Conservation (phyloP, 2,797 vertebrate species). For the Pempheris klunzingeri region DNA sequence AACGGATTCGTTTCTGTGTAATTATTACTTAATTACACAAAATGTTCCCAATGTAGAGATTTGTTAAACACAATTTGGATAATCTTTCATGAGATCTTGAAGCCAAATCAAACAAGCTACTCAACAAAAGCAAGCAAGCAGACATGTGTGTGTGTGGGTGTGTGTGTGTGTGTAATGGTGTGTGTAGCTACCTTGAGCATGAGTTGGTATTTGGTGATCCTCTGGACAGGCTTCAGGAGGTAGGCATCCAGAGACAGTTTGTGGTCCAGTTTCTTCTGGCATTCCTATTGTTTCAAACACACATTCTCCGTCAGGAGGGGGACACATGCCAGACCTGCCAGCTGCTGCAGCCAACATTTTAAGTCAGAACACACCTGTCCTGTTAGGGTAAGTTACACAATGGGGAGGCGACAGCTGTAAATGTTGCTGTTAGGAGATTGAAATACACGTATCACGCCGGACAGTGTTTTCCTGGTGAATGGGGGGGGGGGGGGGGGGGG, state of each 20-base stretch:
- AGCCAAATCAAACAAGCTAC: slow-evolving; percentile 10
- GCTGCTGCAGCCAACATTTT: not conserved
- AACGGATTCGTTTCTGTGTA: no score
- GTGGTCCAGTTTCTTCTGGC: slow-evolving; percentile 95
- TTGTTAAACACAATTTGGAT: not conserved
- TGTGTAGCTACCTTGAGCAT: slow-evolving; percentile 89
- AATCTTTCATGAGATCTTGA: slow-evolving; percentile 4
- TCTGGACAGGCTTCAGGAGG: slow-evolving; percentile 94
- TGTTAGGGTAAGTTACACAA: not conserved
- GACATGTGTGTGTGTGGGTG: not conserved
- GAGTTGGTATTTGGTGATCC: slow-evolving; percentile 95
- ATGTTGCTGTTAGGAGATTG: not conserved
- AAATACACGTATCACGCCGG: not conserved
- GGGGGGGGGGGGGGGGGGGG: no score
- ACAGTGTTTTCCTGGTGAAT: not conserved
- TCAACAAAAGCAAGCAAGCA: not conserved
- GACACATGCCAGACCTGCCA: not conserved
- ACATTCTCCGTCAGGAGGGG: slow-evolving; percentile 12
- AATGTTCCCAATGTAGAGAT: slow-evolving; percentile 15
- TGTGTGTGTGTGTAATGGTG: not conserved
- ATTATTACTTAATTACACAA: slow-evolving; percentile 14
- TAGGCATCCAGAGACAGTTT: slow-evolving; percentile 95
- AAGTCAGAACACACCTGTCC: slow-evolving; percentile 1
- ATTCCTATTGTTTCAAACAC: slow-evolving; percentile 86
- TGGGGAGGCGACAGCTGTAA: not conserved